Evolutionary conservation across 2,113 vertebrate genomes (phyloP).

Genomic region (Phrynosoma blainvillii): DNA sequence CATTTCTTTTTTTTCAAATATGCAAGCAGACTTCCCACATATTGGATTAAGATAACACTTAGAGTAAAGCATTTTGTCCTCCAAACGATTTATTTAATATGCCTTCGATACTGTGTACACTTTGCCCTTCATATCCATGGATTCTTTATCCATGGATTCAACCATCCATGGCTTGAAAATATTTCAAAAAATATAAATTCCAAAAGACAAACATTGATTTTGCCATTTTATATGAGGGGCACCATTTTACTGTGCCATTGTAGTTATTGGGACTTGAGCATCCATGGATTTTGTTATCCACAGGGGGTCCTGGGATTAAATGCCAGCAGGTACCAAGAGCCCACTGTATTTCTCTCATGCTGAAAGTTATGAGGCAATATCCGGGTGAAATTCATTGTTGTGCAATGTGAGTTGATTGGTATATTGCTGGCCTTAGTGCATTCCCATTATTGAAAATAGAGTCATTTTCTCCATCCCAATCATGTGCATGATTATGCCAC

Average conservation of each 20-base stretch:
- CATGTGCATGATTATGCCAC: neutral
- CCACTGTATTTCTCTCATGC: neutral
- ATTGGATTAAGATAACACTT: neutral
- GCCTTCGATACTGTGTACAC: neutral
- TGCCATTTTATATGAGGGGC: too few species aligned
- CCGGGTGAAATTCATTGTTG: neutral
- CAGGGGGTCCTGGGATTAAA: too few species aligned
- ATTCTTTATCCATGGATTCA: too few species aligned
- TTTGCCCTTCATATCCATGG: too few species aligned
- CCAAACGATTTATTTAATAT: fast-evolving
- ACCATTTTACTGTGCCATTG: too few species aligned
- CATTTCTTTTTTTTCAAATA: neutral
- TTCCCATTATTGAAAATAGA: too few species aligned
- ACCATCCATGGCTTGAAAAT: too few species aligned
- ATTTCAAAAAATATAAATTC: too few species aligned
- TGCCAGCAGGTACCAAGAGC: too few species aligned
- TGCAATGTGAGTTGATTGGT: neutral
- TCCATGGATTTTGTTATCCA: too few species aligned
- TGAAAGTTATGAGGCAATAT: neutral
- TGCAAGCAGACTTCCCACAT: neutral
- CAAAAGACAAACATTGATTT: too few species aligned
- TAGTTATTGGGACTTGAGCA: too few species aligned
- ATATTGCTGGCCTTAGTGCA: neutral
- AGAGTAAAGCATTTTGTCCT: fast-evolving
- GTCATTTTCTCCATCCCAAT: neutral